phyloP scores from a whole-genome alignment of 1,140 invertebrate species.

The Augochlora pura region DNA sequence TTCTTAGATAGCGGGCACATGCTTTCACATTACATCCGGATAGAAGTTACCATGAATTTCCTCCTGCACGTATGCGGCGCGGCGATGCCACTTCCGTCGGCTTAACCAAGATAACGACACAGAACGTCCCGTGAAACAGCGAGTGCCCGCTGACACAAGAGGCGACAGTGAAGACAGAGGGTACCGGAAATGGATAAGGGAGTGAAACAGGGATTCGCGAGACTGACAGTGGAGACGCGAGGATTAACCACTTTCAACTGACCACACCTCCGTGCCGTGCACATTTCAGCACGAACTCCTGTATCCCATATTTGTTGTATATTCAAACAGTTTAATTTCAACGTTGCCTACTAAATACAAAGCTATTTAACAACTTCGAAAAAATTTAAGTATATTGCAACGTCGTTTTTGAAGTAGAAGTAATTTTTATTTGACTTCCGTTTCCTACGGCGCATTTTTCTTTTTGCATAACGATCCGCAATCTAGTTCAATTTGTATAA shows the following conservation, averaged over 20 bases:
- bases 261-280: background rate
- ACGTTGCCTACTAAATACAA: no score
- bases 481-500: no score
- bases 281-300: background rate
- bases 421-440: no score
- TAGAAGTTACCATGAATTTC: constrained; percentile 44
- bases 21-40: constrained; percentile 18
- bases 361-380: no score
- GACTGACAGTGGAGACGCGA: background rate
- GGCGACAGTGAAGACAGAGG: background rate
- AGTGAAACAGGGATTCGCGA: no score
- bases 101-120: constrained; percentile 22
- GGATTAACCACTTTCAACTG: background rate
- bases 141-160: background rate
- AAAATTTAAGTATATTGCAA: no score
- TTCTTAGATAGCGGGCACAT: constrained; percentile 12
- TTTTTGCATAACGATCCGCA: no score
- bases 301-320: no score
- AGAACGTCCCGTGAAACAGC: background rate
- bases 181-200: background rate
- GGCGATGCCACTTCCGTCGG: constrained; percentile 32
- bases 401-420: no score
- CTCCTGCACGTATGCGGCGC: constrained; percentile 5
- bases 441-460: no score
- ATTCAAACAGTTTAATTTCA: no score